Evolutionary conservation across 2,797 vertebrate genomes (phyloP), one percentile per base, ranked within the genome.

Genomic region (Syndactyla subalaris): DNA sequence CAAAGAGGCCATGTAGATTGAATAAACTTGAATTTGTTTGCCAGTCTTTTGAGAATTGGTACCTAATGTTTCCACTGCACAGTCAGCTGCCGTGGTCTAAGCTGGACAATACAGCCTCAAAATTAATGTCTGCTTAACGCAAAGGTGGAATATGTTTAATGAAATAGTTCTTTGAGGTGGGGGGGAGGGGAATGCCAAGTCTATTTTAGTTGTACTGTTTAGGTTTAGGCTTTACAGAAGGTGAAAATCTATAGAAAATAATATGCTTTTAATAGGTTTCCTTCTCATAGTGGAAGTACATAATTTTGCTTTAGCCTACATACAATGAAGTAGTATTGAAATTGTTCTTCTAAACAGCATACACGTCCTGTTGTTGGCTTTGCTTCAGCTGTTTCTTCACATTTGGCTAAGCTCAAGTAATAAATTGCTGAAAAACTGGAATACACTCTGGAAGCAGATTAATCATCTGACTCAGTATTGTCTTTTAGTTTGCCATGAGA

Each of bases 381-480:
- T 68, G 43, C 92, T 96, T 97, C 92, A 93, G 81, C 65, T 88
- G 21, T 95, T 95, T 97, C 89, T 91, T 97, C 92, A 93, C 59
- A 76, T 95, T 94, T 95, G 96, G 85, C 94, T 80, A 93, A 86
- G 59, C 93, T 94, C 41, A 57, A 76, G 39, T 85, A 78, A 82
- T 86, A 95, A 94, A 96, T 88, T 80, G 89, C 91, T 88, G 73
- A 93, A 89, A 94, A 96, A 77, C 88, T 96, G 92, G 76, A 92
- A 86, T 79, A 83, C 17, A 1, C 24, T 92, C 63, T 95, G 89
- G 88, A 94, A 96, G 85, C 74, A 95, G 94, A 95, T 96, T 93
- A 96, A 95, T 97, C 90, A 94, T 92, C 88, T 96, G 89, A 95
- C 82, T 94, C 83, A 92, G 68, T 95, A 94, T 95, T 96, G 93